These are phyloP conservation scores for Apeltes quadracus DNA, from an alignment of 2,113 vertebrate genomes.

Conservation along the genomic window DNA sequence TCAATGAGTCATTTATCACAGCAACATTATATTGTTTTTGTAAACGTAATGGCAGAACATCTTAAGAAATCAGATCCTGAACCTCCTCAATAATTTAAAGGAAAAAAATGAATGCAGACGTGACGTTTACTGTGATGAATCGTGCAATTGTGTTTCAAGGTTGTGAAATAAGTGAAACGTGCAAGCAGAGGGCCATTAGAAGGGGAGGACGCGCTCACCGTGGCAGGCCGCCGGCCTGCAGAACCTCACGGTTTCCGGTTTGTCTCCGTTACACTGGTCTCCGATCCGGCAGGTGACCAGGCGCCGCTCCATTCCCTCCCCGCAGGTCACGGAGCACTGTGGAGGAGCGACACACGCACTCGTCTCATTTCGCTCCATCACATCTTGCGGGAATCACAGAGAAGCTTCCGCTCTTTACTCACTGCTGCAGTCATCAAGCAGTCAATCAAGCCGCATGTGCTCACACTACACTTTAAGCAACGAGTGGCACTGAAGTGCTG, in stretches of 20 bases:
- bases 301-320: slow-evolving; percentile 87
- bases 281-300: slow-evolving; percentile 86
- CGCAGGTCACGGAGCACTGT: slow-evolving; percentile 94
- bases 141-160: not conserved
- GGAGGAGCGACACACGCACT: not conserved
- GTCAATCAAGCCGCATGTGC: too few species aligned
- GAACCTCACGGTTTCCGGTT: slow-evolving; percentile 79
- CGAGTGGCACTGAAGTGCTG: too few species aligned
- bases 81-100: not conserved
- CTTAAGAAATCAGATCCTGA: not conserved
- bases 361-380: too few species aligned
- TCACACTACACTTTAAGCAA: too few species aligned
- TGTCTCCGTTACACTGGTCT: slow-evolving; percentile 87
- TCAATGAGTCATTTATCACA: not conserved
- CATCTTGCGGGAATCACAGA: too few species aligned
- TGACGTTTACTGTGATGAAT: not conserved
- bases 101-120: too few species aligned
- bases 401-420: too few species aligned
- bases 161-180: not conserved
- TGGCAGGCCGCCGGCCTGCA: slow-evolving; percentile 87
- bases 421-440: too few species aligned
- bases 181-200: not conserved
- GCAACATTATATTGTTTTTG: not conserved
- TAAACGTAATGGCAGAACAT: not conserved
- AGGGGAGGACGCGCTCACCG: slow-evolving; percentile 75